These are phyloP conservation scores for Stomatorhinus ivindoensis DNA, from an alignment of 2,113 vertebrate species.

Conservation along the genomic window DNA sequence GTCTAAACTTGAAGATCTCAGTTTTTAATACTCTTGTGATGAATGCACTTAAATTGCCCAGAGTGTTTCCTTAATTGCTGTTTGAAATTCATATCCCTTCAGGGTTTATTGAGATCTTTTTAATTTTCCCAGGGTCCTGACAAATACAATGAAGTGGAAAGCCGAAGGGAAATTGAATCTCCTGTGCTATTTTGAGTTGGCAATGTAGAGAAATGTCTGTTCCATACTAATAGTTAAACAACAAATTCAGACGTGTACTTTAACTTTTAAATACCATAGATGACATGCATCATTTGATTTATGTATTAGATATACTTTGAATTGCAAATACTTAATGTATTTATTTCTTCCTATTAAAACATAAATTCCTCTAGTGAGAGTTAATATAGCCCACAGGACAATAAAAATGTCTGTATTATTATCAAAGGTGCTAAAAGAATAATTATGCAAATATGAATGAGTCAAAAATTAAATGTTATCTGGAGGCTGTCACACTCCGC, in stretches of 20 bases:
- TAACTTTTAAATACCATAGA: not conserved
- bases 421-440: not conserved
- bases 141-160: not conserved
- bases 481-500: too few relatives aligned
- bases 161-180: not conserved
- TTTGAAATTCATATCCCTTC: not conserved
- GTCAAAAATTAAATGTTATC: conserved; percentile 8
- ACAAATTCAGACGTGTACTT: not conserved
- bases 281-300: not conserved
- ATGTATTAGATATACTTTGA: not conserved
- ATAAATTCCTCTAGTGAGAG: not conserved
- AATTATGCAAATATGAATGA: not conserved
- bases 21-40: not conserved
- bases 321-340: not conserved
- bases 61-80: not conserved
- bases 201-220: not conserved
- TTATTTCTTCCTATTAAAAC: not conserved
- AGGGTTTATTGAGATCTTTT: not conserved
- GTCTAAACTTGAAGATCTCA: not conserved
- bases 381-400: not conserved
- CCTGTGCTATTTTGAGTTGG: not conserved
- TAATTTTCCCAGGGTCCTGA: not conserved
- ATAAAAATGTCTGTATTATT: not conserved
- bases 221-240: not conserved
- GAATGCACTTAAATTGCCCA: not conserved